Conservation (phyloP, 2,113 vertebrate species). For the Empidonax alnorum region DNA sequence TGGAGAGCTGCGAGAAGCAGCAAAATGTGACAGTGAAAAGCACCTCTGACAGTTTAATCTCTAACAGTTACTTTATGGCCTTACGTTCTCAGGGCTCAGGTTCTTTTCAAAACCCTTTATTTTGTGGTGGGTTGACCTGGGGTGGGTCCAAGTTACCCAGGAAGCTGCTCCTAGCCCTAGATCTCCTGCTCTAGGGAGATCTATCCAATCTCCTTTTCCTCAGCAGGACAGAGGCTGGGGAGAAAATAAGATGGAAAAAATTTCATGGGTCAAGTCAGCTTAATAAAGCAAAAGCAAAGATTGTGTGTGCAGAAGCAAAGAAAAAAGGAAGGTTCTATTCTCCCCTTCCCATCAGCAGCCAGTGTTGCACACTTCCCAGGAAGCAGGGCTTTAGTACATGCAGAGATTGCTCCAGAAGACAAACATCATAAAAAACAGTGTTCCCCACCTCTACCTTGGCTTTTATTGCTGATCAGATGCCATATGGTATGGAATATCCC, state of each 20-base stretch:
- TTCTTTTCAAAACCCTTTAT: not conserved
- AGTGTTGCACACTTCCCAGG: too few species aligned
- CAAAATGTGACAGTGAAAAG: not conserved
- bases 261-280: not conserved
- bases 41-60: not conserved
- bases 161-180: not conserved
- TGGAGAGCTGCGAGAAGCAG: not conserved
- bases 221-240: not conserved
- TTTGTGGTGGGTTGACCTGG: not conserved
- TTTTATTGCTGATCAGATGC: not conserved
- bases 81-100: not conserved
- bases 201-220: not conserved
- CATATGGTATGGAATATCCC: not conserved
- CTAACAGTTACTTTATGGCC: not conserved
- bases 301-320: not conserved
- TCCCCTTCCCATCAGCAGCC: not conserved
- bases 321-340: not conserved
- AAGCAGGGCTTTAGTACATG: not conserved
- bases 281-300: not conserved
- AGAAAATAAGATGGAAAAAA: not conserved
- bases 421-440: accelerated
- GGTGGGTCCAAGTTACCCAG: not conserved
- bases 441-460: not conserved
- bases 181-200: not conserved
- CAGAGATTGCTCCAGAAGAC: not conserved